Evolutionary conservation across 2,888 invertebrate species (phyloP), one percentile per base, ranked within the genome.

Genomic region (Drosophila mayaguana): DNA sequence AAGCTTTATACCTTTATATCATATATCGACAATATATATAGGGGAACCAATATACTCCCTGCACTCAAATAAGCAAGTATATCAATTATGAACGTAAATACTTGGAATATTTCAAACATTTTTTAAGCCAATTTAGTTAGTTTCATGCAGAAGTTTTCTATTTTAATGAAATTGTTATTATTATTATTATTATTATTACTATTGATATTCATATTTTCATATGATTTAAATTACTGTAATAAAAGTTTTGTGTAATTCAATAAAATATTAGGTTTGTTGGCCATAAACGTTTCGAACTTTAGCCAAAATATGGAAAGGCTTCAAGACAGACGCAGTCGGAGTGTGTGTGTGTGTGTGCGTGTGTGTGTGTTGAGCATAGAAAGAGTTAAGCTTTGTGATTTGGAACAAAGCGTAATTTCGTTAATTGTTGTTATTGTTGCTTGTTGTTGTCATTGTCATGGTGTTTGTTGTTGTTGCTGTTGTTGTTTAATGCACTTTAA

Each of bases 391-490:
- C 63, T 63, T 63, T 53, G 84, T 84, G 83, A 84, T 77, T 77
- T 74, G 88, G 88, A 83, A 83, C 88, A 85, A 81, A 80, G 77
- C 68, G 78, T 80, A 70, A 68, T 78, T 67, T 74, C 53, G 67
- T 68, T 65, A 77, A 76, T 78, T 78, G 79, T 75, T 78, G 75
- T 66, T 63, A 68, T 83, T 72, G 56, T 78, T 66, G 28, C 76
- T 63, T 63, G 36, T 59, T 68, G 68, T 65, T 63, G 75, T 80
- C 68, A 60, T 81, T 81, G 74, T 83, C 54, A 72, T 63, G 46
- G 72, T 67, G 43, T 66, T 34, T 59, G 38, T 45, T 67, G 59
- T 66, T 59, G 67, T 59, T 72, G 38, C 8, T 28, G 40, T 59
- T 71, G 25, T 36, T 40, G 38, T 61, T 63, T 71, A 74, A 45